These are phyloP conservation scores for Chondrosia reniformis DNA, from an alignment of 37 sponge, comb jelly and placozoan species.

Conservation along the genomic window DNA sequence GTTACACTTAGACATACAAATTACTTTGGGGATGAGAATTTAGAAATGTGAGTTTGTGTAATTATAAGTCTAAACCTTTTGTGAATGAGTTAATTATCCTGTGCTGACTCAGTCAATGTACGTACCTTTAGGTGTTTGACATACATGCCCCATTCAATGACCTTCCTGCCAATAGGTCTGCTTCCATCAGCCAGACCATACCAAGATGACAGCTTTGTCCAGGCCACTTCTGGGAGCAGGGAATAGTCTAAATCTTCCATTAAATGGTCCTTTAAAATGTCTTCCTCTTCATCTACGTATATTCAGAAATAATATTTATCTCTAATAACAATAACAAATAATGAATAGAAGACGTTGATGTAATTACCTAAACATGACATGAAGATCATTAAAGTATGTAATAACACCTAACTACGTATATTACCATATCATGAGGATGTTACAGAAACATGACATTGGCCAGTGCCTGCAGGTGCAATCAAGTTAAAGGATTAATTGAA, in stretches of 20 bases:
- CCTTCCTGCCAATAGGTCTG: constrained; percentile 41
- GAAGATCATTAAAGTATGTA: not conserved
- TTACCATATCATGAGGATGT: too few relatives aligned
- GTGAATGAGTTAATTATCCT: not conserved
- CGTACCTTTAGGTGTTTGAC: constrained; percentile 84
- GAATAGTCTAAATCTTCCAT: constrained; percentile 82
- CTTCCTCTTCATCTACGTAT: not conserved
- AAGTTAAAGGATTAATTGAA: too few relatives aligned
- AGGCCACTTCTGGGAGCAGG: constrained; percentile 61
- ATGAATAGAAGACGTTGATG: too few relatives aligned
- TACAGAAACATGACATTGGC: too few relatives aligned
- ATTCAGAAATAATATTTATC: too few relatives aligned
- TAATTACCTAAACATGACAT: not conserved
- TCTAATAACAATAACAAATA: too few relatives aligned
- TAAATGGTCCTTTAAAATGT: constrained; percentile 57
- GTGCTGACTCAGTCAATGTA: not conserved
- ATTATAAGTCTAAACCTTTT: constrained; percentile 25
- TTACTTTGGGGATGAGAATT: not conserved
- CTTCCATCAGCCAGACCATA: constrained; percentile 44
- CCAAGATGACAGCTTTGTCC: constrained; percentile 66
- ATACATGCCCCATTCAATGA: constrained; percentile 35
- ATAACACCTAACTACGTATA: too few relatives aligned
- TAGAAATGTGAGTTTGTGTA: constrained; percentile 51
- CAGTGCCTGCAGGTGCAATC: too few relatives aligned
- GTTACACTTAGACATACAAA: not conserved